Percentiles rank a stretch among this genome's conserved stretches.
phyloP scores from a whole-genome alignment of 1,140 invertebrate species.

The Luehdorfia chinensis region DNA sequence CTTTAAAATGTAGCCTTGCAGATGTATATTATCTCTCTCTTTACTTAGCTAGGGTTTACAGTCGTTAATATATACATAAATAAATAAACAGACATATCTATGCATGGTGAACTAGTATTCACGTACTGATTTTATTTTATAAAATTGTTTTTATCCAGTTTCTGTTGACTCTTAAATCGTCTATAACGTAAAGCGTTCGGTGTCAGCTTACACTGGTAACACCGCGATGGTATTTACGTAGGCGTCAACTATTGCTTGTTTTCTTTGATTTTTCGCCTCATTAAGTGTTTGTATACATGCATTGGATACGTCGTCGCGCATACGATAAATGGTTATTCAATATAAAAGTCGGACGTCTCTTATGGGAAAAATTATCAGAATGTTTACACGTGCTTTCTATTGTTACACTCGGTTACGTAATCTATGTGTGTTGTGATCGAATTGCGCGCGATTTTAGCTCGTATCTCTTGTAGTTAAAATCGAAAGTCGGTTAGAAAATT shows the following conservation, averaged over 20 bases:
- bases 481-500: background rate
- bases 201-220: background rate
- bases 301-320: slow-evolving; percentile 40
- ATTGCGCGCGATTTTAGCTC: slow-evolving; percentile 1
- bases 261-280: slow-evolving; percentile 61
- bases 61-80: no score
- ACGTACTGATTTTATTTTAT: no score
- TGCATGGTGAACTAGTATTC: no score
- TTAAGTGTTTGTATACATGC: slow-evolving; percentile 62
- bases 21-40: no score
- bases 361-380: slow-evolving; percentile 55
- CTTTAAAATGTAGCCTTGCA: no score
- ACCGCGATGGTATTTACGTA: slow-evolving; percentile 39
- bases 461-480: background rate
- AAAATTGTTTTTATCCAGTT: no score
- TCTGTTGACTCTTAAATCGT: no score
- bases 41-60: no score
- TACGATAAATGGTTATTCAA: slow-evolving; percentile 51
- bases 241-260: slow-evolving; percentile 46
- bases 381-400: slow-evolving; percentile 39
- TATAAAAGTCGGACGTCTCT: slow-evolving; percentile 33
- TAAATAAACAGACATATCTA: no score
- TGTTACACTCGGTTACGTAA: slow-evolving; percentile 22
- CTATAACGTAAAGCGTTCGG: slow-evolving; percentile 3
- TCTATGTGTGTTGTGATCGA: background rate